These are phyloP conservation scores for Myxocyprinus asiaticus DNA, from an alignment of 2,113 vertebrate genomes.

Conservation along the genomic window DNA sequence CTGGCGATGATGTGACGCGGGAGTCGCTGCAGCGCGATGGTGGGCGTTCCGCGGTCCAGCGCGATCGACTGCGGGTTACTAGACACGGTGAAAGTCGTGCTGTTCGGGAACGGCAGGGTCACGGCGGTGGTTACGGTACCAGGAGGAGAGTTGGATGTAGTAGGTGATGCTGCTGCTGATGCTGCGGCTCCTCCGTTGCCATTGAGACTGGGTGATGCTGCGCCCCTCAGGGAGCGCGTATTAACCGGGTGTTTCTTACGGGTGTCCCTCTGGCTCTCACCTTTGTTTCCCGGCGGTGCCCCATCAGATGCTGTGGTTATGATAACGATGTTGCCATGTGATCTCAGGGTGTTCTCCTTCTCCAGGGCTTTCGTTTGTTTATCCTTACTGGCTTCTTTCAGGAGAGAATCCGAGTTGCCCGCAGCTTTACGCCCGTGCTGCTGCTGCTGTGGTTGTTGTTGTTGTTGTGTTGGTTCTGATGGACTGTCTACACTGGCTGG, in stretches of 20 bases:
- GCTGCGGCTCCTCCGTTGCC: constrained; percentile 64
- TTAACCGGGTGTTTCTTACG: constrained; percentile 67
- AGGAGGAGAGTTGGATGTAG: constrained; percentile 47
- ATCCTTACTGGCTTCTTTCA: constrained; percentile 64
- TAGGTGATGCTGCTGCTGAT: constrained; percentile 33
- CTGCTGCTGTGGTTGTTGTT: constrained; percentile 77
- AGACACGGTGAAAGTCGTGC: constrained; percentile 69
- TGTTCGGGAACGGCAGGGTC: constrained; percentile 31
- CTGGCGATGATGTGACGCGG: constrained; percentile 77
- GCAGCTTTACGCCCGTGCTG: constrained; percentile 70
- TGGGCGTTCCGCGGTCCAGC: constrained; percentile 74
- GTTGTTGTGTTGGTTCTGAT: constrained; percentile 70
- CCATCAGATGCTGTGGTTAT: constrained; percentile 64
- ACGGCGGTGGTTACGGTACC: constrained; percentile 34
- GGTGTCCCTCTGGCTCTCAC: constrained; percentile 48
- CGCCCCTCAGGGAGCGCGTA: constrained; percentile 62
- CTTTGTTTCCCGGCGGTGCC: constrained; percentile 64
- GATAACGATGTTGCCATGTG: constrained; percentile 68
- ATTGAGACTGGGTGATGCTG: constrained; percentile 74
- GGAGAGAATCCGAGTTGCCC: constrained; percentile 67
- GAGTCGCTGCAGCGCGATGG: constrained; percentile 75
- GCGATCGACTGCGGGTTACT: constrained; percentile 62
- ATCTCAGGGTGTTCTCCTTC: constrained; percentile 70
- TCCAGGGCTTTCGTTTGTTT: constrained; percentile 65
- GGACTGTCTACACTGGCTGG: constrained; percentile 72